Percentiles rank a stretch among this genome's conserved stretches.
Evolutionary conservation across 2,888 invertebrate species (phyloP).

Genomic region (Orthosia gothica): DNA sequence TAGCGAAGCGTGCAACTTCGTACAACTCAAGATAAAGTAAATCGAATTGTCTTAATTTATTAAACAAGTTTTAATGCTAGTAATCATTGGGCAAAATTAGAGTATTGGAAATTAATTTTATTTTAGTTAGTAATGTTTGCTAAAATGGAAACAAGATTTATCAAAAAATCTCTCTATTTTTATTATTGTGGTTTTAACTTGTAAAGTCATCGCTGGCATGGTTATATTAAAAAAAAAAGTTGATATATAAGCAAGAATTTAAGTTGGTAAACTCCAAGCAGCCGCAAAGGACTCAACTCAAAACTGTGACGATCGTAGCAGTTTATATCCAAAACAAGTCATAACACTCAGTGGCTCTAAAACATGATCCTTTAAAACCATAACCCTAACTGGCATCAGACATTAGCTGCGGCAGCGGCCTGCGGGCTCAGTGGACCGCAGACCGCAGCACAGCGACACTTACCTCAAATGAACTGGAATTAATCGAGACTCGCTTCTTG

Average conservation of each 20-base stretch:
- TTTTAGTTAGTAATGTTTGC: background rate
- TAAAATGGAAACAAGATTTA: background rate
- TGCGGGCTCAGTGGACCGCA: conserved; percentile 78
- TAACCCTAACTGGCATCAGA: conserved; percentile 67
- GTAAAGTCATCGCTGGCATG: no score
- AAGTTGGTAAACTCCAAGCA: background rate
- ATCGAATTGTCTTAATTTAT: conserved; percentile 4
- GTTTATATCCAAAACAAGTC: conserved; percentile 16
- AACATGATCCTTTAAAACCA: conserved; percentile 62
- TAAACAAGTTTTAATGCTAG: background rate
- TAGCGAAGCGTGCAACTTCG: conserved; percentile 61
- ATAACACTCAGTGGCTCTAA: conserved; percentile 35
- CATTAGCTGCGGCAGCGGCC: conserved; percentile 65
- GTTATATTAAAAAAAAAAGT: no score
- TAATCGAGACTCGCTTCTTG: conserved; percentile 91
- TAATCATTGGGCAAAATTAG: background rate
- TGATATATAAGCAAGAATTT: background rate
- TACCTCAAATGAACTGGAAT: conserved; percentile 92
- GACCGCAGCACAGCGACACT: conserved; percentile 89
- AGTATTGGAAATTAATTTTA: background rate
- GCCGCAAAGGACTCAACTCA: background rate
- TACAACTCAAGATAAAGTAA: conserved; percentile 45
- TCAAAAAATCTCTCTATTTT: background rate
- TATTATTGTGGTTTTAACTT: background rate
- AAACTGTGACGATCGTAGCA: background rate